Conservation (phyloP, 1,140 invertebrate genomes). For the Ceratina australensis region DNA sequence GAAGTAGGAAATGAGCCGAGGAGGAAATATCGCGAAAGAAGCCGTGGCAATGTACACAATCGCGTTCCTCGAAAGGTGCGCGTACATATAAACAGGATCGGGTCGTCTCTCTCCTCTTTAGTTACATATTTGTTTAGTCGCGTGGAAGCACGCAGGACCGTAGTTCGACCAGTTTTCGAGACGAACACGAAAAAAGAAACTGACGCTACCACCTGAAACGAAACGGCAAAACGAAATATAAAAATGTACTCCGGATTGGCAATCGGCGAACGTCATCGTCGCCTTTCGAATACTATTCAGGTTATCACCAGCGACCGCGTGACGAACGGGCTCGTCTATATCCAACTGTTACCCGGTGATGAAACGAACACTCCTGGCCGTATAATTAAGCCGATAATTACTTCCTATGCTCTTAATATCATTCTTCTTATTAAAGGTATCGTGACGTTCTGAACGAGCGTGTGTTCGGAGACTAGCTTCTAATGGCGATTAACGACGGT, state of each 20-base stretch:
- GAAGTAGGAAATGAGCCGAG: slow-evolving; percentile 14
- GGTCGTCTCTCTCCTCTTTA: slow-evolving; percentile 11
- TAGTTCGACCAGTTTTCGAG: slow-evolving; percentile 45
- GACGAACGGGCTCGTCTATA: background rate
- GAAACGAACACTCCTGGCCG: background rate
- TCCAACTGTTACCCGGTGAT: background rate
- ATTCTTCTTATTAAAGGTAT: slow-evolving; percentile 2
- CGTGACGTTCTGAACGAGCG: background rate
- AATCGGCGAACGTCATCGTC: slow-evolving; percentile 16
- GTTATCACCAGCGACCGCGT: slow-evolving; percentile 12
- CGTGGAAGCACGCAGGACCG: slow-evolving; percentile 8
- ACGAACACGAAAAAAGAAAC: slow-evolving; percentile 17
- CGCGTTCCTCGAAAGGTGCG: slow-evolving; percentile 50
- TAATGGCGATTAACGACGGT: slow-evolving; percentile 28
- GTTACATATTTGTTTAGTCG: slow-evolving; percentile 56
- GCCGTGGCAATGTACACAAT: slow-evolving; percentile 52
- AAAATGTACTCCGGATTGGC: background rate
- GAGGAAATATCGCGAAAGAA: slow-evolving; percentile 37
- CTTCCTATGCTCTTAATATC: slow-evolving; percentile 5
- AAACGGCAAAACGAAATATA: slow-evolving; percentile 12
- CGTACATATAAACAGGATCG: slow-evolving; percentile 24
- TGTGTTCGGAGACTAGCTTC: background rate
- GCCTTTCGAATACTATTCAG: background rate
- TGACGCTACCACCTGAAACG: background rate
- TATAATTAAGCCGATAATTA: slow-evolving; percentile 30